These are phyloP conservation scores for Cephus rjabovi DNA, from an alignment of 2,888 invertebrate species.

Conservation along the genomic window DNA sequence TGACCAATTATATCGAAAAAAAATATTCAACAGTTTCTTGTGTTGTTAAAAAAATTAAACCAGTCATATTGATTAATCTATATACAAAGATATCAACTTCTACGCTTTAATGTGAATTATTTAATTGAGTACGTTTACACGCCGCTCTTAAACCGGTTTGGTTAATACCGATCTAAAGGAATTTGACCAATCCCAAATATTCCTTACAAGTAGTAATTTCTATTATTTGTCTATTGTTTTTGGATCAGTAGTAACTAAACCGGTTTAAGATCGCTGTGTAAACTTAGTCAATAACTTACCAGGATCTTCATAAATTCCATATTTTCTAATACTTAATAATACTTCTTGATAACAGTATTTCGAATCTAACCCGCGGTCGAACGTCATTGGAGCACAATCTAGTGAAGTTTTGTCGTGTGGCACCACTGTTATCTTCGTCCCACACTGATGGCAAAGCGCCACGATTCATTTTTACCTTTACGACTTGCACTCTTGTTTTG, in stretches of 20 bases:
- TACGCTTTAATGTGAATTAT: background rate
- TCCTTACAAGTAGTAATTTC: too few relatives aligned
- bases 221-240: too few relatives aligned
- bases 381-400: background rate
- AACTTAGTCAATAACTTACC: background rate
- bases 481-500: background rate
- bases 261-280: too few relatives aligned
- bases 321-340: background rate
- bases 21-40: background rate
- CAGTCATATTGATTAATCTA: background rate
- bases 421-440: background rate
- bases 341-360: background rate
- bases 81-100: background rate
- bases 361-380: background rate
- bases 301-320: background rate
- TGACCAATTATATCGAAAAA: background rate
- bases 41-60: background rate
- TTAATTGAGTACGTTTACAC: background rate
- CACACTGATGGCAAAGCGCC: slow-evolving; percentile 26
- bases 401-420: background rate
- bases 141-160: too few relatives aligned
- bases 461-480: slow-evolving; percentile 38
- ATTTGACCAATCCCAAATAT: too few relatives aligned
- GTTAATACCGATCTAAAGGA: too few relatives aligned
- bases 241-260: too few relatives aligned